Evolutionary conservation across 2,888 invertebrate genomes (phyloP).

Genomic region (Norana najaformis): DNA sequence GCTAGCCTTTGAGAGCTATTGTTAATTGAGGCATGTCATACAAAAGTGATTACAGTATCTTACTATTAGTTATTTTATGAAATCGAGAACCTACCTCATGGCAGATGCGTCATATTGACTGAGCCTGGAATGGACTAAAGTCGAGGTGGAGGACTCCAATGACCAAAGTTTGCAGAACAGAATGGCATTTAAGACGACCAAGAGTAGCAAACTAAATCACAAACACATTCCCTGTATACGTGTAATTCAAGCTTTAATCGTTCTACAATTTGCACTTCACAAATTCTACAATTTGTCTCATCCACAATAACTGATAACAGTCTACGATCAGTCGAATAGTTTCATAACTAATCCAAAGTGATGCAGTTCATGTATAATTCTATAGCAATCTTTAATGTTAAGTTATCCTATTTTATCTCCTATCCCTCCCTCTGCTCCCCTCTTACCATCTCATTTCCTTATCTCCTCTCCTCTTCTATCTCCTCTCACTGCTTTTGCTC

Average conservation of each 20-base stretch:
- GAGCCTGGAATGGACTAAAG: not conserved
- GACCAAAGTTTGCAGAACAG: slow-evolving; percentile 83
- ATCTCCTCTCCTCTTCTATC: too few relatives aligned
- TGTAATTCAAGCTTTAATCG: not conserved
- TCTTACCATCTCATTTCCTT: too few relatives aligned
- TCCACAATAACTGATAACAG: not conserved
- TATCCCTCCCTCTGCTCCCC: too few relatives aligned
- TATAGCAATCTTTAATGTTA: too few relatives aligned
- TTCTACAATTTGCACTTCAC: not conserved
- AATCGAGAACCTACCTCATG: not conserved
- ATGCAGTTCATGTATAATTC: not conserved
- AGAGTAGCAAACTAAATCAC: slow-evolving; percentile 63
- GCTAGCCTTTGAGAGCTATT: too few relatives aligned
- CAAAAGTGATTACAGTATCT: too few relatives aligned
- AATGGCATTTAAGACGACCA: slow-evolving; percentile 75
- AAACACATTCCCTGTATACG: not conserved
- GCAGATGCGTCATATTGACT: slow-evolving; percentile 37
- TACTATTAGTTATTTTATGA: not conserved
- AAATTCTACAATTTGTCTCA: not conserved
- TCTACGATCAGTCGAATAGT: not conserved
- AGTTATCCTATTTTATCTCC: too few relatives aligned
- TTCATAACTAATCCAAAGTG: not conserved
- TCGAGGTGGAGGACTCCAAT: slow-evolving; percentile 66
- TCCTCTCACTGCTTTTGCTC: too few relatives aligned
- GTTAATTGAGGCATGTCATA: too few relatives aligned